Evolutionary conservation across 2,113 vertebrate species (phyloP).

Genomic region (Clarias macrocephalus): DNA sequence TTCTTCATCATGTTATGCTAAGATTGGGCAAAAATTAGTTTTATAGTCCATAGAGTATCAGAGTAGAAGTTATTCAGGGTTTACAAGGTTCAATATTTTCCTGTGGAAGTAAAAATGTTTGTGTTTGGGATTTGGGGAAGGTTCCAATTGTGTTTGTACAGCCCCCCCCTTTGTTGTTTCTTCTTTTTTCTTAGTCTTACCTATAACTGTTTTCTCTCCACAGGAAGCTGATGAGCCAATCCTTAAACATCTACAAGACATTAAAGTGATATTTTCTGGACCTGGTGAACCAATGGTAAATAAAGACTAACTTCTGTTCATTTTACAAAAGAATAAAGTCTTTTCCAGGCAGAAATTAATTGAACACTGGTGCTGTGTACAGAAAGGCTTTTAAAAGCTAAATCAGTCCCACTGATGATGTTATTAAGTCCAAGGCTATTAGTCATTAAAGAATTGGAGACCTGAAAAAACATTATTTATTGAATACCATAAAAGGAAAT

Average conservation of each 20-base stretch:
- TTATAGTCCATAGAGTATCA: neutral
- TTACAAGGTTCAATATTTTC: neutral
- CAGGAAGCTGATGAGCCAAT: conserved; percentile 97
- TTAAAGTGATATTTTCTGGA: conserved; percentile 95
- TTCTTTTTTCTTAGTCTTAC: neutral
- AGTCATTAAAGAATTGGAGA: neutral
- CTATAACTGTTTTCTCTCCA: conserved; percentile 11
- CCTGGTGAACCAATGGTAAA: conserved; percentile 93
- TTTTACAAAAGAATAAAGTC: neutral
- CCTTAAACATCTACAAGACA: conserved; percentile 93
- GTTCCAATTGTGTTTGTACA: neutral
- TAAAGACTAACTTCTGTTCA: neutral
- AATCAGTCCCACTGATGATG: neutral
- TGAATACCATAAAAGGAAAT: neutral
- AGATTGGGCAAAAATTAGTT: neutral
- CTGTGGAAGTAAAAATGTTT: neutral
- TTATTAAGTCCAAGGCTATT: neutral
- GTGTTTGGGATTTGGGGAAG: neutral
- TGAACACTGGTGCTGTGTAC: neutral
- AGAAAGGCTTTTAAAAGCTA: neutral
- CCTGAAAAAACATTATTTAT: neutral
- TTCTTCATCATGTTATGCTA: neutral
- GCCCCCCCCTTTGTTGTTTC: neutral
- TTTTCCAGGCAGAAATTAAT: neutral
- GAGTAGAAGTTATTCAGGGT: neutral